Evolutionary conservation across 2,797 vertebrate genomes (phyloP).

Genomic region (Psittacula derbiana): DNA sequence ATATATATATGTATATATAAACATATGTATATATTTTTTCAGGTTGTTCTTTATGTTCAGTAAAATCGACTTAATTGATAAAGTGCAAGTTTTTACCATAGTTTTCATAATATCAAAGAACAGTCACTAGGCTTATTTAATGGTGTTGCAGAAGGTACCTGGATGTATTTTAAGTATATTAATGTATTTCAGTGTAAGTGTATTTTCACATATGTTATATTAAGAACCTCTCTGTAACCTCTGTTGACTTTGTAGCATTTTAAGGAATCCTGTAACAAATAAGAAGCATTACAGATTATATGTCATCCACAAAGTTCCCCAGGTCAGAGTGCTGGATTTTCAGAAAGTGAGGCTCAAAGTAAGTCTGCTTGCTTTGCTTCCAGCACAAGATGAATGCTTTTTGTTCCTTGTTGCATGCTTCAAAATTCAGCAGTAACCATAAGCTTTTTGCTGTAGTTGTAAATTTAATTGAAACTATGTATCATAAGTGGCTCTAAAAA

Average conservation of each 20-base stretch:
- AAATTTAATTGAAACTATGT: not conserved
- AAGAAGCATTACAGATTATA: constrained; percentile 98
- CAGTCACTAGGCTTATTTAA: not conserved
- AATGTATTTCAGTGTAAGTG: not conserved
- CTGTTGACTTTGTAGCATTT: constrained; percentile 78
- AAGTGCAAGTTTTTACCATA: not conserved
- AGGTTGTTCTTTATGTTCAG: not conserved
- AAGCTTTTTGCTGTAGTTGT: not conserved
- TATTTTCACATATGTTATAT: not conserved
- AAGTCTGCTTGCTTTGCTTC: constrained; percentile 44
- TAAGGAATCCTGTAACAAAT: constrained; percentile 96
- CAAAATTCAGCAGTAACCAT: not conserved
- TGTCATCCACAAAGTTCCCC: constrained; percentile 92
- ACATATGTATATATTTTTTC: not conserved
- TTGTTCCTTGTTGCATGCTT: not conserved
- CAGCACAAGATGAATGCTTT: not conserved
- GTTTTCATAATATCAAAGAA: not conserved
- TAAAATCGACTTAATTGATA: not conserved
- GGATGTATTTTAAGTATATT: not conserved
- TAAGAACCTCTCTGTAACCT: not conserved
- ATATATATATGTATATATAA: not conserved
- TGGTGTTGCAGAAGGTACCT: not conserved
- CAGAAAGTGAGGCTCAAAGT: constrained; percentile 97
- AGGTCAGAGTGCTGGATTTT: constrained; percentile 95
- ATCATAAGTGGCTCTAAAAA: not conserved